Conservation (phyloP, 2,888 invertebrate genomes). For the Lasioglossum calceatum region DNA sequence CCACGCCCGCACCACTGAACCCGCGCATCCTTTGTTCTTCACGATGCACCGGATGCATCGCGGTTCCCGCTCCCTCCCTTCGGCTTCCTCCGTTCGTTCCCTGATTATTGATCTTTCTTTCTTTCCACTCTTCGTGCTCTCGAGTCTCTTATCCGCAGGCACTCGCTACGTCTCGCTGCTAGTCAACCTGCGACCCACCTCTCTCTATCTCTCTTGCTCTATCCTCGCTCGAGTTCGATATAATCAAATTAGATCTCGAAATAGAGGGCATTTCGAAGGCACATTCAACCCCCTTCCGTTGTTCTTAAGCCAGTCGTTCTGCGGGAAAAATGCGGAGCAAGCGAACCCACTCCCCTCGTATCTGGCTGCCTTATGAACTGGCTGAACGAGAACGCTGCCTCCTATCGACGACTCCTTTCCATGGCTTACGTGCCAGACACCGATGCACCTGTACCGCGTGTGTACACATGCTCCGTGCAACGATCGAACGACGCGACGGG, state of each 20-base stretch:
- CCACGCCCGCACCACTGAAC: neutral
- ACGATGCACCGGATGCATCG: constrained; percentile 54
- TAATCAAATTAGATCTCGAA: constrained; percentile 65
- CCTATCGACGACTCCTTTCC: neutral
- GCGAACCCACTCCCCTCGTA: neutral
- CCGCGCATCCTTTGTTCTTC: constrained; percentile 39
- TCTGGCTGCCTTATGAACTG: constrained; percentile 3
- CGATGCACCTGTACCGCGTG: neutral
- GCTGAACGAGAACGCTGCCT: neutral
- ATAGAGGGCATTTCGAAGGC: constrained; percentile 37
- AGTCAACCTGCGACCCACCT: neutral
- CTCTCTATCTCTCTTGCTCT: neutral
- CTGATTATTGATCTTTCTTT: constrained; percentile 54
- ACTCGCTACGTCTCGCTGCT: constrained; percentile 24
- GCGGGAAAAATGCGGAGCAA: neutral
- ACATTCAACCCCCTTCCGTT: constrained; percentile 17
- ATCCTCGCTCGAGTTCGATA: constrained; percentile 28
- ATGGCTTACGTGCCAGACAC: neutral
- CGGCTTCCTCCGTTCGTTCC: constrained; percentile 17
- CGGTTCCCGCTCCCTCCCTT: constrained; percentile 34
- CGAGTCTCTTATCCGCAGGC: constrained; percentile 11
- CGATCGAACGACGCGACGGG: neutral
- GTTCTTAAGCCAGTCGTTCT: constrained; percentile 15
- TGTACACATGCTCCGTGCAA: neutral
- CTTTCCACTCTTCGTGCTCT: constrained; percentile 18